These are phyloP conservation scores for Danio rerio DNA, from an alignment of 2,113 vertebrate genomes.

Conservation along the genomic window GRCz12tu NC_133196.1:22173001-22173500, in stretches of 20 bases:
- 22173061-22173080: not conserved
- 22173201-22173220: no score
- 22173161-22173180: no score
- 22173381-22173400: slow-evolving; percentile 79
- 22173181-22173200: no score
- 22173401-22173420: slow-evolving; percentile 84
- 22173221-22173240: no score
- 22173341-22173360: not conserved
- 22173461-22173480: slow-evolving; percentile 75
- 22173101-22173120: not conserved
- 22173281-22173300: no score
- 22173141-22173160: no score
- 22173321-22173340: not conserved
- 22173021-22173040: not conserved
- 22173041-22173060: not conserved
- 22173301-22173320: no score
- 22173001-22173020: fast-evolving
- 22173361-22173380: not conserved
- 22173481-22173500: slow-evolving; percentile 84
- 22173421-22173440: slow-evolving; percentile 86
- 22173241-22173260: no score
- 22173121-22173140: no score
- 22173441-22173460: slow-evolving; percentile 70
- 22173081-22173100: not conserved
- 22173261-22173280: no score